Percentiles rank a stretch among this genome's conserved stretches.
phyloP scores from a whole-genome alignment of 2,888 invertebrate genomes.

The Noctuana brunneofusca region DNA sequence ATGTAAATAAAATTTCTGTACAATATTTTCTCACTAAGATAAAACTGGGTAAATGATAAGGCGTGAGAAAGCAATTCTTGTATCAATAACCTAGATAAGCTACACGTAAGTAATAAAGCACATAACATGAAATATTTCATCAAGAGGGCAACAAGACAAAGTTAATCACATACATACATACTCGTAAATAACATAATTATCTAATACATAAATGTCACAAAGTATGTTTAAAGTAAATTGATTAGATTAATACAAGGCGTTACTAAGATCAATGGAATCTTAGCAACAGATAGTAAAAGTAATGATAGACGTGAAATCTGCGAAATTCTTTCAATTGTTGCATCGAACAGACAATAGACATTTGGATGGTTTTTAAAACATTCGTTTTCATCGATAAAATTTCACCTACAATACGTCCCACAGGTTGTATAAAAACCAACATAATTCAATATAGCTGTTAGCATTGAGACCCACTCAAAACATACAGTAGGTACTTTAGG shows the following conservation, averaged over 20 bases:
- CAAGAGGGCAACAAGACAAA: neutral
- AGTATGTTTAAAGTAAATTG: neutral
- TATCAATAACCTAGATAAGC: constrained; percentile 31
- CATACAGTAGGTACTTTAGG: constrained; percentile 19
- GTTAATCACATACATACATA: neutral
- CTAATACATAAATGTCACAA: neutral
- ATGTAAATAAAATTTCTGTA: constrained; percentile 23
- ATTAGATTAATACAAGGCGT: neutral
- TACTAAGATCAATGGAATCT: constrained; percentile 5
- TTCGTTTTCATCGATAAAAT: constrained; percentile 38
- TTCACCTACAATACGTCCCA: constrained; percentile 38
- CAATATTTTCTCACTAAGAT: constrained; percentile 38
- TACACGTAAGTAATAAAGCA: constrained; percentile 28
- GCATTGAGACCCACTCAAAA: constrained; percentile 38
- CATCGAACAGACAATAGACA: constrained; percentile 38
- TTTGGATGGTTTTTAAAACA: constrained; percentile 34
- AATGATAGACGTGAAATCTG: constrained; percentile 30
- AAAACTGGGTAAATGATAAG: constrained; percentile 34
- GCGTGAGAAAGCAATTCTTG: constrained; percentile 38
- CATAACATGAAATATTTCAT: constrained; percentile 8
- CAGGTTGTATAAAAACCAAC: neutral
- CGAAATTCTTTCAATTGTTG: constrained; percentile 40
- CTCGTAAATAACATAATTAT: too few species aligned
- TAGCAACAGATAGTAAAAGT: constrained; percentile 19
- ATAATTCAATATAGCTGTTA: constrained; percentile 18